These are phyloP conservation scores for Coptotermes formosanus DNA, from an alignment of 1,140 invertebrate genomes.

Conservation along the genomic window DNA sequence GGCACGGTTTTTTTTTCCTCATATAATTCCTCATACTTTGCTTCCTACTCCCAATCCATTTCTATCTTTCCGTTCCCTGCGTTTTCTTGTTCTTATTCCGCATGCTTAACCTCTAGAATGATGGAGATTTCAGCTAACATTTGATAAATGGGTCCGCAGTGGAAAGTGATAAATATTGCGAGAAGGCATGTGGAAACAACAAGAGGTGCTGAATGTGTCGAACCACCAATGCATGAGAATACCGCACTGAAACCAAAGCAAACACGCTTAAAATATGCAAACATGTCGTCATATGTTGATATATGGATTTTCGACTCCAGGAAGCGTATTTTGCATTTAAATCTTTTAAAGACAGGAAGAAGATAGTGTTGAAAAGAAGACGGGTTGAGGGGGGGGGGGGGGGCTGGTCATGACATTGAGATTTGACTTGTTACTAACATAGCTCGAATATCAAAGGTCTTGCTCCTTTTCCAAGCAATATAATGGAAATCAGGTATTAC, in stretches of 20 bases:
- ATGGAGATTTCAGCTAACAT: background rate
- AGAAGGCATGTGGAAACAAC: background rate
- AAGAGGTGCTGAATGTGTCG: background rate
- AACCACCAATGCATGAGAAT: background rate
- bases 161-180: background rate
- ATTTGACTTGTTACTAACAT: slow-evolving; percentile 9
- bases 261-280: background rate
- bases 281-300: slow-evolving; percentile 13
- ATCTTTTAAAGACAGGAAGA: background rate
- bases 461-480: background rate
- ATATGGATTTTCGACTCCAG: slow-evolving; percentile 10
- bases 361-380: no score
- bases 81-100: background rate
- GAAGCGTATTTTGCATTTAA: slow-evolving; percentile 16
- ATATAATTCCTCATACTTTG: background rate
- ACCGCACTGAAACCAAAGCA: background rate
- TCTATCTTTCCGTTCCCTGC: background rate
- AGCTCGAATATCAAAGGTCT: slow-evolving; percentile 12
- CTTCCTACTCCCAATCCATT: background rate
- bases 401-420: background rate
- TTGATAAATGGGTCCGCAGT: slow-evolving; percentile 13
- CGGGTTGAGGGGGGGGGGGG: no score
- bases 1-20: no score
- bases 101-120: background rate
- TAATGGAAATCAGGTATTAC: slow-evolving; percentile 9